Evolutionary conservation across 2,797 vertebrate species (phyloP).

Genomic region (Rhabdomys pumilio): DNA sequence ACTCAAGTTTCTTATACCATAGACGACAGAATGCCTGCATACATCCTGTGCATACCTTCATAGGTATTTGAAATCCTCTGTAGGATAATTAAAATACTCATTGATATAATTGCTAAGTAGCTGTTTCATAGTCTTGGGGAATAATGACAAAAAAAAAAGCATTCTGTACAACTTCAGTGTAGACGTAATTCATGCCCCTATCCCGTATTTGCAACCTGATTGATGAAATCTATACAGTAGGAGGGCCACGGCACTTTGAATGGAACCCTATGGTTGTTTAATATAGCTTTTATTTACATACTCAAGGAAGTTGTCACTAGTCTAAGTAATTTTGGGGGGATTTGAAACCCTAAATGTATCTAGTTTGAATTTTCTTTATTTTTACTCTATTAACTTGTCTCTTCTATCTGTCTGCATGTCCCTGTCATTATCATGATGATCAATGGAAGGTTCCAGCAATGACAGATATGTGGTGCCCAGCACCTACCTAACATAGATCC

Average conservation of each 20-base stretch:
- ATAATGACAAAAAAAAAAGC: background rate
- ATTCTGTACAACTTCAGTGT: background rate
- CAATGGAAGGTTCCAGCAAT: background rate
- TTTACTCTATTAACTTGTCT: background rate
- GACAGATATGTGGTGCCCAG: background rate
- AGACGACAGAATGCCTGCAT: too few relatives aligned
- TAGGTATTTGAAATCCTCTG: background rate
- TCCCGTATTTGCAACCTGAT: background rate
- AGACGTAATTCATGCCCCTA: background rate
- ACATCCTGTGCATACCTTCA: background rate
- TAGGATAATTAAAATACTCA: background rate
- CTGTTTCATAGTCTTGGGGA: background rate
- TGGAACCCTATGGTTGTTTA: background rate
- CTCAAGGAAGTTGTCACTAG: background rate
- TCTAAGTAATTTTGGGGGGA: background rate
- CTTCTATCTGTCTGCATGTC: background rate
- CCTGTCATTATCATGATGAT: background rate
- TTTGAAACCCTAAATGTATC: conserved; percentile 16
- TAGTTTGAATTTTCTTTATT: background rate
- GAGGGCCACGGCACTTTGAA: background rate
- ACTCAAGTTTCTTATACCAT: background rate
- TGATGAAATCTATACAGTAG: background rate
- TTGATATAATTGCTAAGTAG: background rate
- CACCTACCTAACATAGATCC: too few relatives aligned
- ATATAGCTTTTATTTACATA: background rate